Percentiles rank a stretch among this genome's conserved stretches.
These are phyloP conservation scores for Aramus guarauna DNA, from an alignment of 2,113 vertebrate genomes.

Conservation along the genomic window DNA sequence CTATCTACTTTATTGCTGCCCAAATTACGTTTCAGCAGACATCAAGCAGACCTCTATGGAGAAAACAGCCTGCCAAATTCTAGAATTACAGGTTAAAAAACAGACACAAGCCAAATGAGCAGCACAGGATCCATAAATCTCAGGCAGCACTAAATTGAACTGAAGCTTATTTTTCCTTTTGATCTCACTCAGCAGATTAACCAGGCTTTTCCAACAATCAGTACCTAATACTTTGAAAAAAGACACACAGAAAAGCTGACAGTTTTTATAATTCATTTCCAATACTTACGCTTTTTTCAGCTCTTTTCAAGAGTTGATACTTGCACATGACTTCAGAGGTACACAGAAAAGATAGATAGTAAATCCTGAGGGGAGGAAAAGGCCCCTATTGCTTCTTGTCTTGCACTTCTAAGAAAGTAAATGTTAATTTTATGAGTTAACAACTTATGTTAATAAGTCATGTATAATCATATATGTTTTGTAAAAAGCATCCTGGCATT, in stretches of 20 bases:
- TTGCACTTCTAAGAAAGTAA: neutral
- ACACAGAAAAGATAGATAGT: neutral
- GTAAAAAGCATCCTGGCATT: neutral
- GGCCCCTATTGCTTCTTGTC: neutral
- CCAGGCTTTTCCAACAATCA: slow-evolving; percentile 3
- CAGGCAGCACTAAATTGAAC: slow-evolving; percentile 23
- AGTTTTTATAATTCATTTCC: slow-evolving; percentile 10
- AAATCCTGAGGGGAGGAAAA: neutral
- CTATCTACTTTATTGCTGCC: neutral
- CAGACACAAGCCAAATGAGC: neutral
- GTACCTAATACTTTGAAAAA: neutral
- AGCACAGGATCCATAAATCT: slow-evolving; percentile 54
- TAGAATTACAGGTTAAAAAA: slow-evolving; percentile 26
- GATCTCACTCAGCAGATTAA: slow-evolving; percentile 40
- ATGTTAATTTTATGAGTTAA: neutral
- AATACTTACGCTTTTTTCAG: neutral
- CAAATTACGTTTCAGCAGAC: neutral
- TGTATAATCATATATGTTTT: neutral
- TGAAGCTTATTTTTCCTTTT: slow-evolving; percentile 25
- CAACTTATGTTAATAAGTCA: neutral
- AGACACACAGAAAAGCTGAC: neutral
- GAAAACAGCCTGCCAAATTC: neutral
- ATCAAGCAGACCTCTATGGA: neutral
- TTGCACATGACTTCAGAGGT: neutral
- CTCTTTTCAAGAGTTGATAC: neutral